phyloP scores from a whole-genome alignment of 2,113 vertebrate genomes.

The Clarias batrachus region DNA sequence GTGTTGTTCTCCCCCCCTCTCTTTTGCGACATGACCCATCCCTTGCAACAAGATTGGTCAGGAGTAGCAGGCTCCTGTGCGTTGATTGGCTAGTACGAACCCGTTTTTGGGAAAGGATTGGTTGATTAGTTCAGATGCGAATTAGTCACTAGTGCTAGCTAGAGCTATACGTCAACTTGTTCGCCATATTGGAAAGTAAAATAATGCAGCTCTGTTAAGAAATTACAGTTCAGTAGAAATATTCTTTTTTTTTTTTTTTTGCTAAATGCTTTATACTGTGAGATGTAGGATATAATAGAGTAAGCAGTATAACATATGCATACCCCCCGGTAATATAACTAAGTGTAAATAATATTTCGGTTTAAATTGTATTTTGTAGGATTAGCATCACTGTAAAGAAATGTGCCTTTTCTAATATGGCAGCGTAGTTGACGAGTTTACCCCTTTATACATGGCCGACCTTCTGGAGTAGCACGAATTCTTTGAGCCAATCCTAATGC shows the following conservation, averaged over 20 bases:
- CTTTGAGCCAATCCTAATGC: neutral
- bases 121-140: neutral
- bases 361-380: neutral
- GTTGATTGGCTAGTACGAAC: neutral
- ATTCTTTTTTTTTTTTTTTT: neutral
- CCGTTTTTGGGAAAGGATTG: neutral
- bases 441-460: neutral
- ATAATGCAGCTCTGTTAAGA: neutral
- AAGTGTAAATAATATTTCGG: neutral
- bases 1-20: neutral
- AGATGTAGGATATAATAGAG: neutral
- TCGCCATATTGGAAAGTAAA: slow-evolving; percentile 8
- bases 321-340: neutral
- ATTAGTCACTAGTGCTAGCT: neutral
- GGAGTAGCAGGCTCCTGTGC: neutral
- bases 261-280: neutral
- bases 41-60: neutral
- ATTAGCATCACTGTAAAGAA: neutral
- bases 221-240: neutral
- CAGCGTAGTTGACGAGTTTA: neutral
- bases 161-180: neutral
- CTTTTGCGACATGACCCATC: neutral
- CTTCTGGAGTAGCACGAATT: neutral
- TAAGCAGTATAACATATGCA: neutral
- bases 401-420: neutral